phyloP scores from a whole-genome alignment of 2,113 vertebrate species.

The Rhodinocichla rosea region DNA sequence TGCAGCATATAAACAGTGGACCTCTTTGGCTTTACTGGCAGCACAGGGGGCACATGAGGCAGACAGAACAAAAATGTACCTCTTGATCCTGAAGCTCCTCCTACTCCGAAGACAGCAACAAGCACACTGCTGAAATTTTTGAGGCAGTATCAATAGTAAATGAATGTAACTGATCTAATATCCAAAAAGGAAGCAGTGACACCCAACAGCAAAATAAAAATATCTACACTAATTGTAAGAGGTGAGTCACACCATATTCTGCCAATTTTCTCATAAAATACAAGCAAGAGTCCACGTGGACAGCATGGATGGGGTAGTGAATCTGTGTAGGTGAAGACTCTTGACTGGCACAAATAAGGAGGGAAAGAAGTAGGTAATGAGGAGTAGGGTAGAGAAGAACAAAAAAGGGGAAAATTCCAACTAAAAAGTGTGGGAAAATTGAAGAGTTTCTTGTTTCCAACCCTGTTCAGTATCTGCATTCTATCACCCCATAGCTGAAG shows the following conservation, averaged over 20 bases:
- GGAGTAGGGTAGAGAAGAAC: background rate
- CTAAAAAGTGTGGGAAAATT: background rate
- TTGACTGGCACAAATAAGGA: background rate
- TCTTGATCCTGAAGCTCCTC: background rate
- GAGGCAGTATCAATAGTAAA: background rate
- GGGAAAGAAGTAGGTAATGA: background rate
- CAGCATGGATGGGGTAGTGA: background rate
- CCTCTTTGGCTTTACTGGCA: background rate
- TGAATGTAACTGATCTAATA: background rate
- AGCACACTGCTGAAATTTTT: background rate
- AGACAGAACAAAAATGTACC: background rate
- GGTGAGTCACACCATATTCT: background rate
- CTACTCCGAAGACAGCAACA: background rate
- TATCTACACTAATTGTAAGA: background rate
- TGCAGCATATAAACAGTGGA: accelerated
- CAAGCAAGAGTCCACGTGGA: background rate
- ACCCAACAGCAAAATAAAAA: background rate
- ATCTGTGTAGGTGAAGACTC: background rate
- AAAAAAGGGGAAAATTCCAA: background rate
- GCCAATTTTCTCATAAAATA: background rate
- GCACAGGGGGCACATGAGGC: accelerated
- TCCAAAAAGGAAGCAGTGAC: background rate
- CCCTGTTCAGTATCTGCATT: background rate
- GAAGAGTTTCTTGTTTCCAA: background rate
- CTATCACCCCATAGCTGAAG: background rate